Evolutionary conservation across 2,888 invertebrate genomes (phyloP).

Genomic region (Hydraecia micacea): DNA sequence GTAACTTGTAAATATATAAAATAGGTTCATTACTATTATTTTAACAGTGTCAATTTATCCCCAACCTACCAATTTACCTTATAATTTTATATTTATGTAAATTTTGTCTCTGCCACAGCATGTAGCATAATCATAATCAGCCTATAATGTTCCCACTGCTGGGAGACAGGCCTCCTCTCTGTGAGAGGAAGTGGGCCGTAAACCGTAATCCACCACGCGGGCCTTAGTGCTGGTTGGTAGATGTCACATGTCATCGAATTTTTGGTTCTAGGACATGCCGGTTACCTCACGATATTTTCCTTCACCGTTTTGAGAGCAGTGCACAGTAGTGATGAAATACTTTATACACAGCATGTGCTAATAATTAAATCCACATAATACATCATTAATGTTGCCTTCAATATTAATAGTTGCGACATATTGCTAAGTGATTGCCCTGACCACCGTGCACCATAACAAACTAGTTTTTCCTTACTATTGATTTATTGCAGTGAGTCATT

Average conservation of each 20-base stretch:
- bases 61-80: not conserved
- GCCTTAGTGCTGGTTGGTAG: not conserved
- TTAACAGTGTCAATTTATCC: conserved; percentile 2
- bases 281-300: no score
- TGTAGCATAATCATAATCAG: not conserved
- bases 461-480: conserved; percentile 27
- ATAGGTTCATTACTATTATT: not conserved
- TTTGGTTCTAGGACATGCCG: not conserved
- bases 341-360: conserved; percentile 5
- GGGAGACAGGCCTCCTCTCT: not conserved
- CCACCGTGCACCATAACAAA: conserved; percentile 15
- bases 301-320: not conserved
- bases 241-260: not conserved
- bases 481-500: conserved; percentile 41
- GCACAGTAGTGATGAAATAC: not conserved
- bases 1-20: not conserved
- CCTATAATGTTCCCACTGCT: not conserved
- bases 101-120: not conserved
- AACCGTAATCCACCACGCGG: not conserved
- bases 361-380: conserved; percentile 28
- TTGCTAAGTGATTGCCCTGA: conserved; percentile 41
- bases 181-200: not conserved
- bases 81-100: not conserved
- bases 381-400: conserved; percentile 26
- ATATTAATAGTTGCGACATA: conserved; percentile 23